Evolutionary conservation across 2,797 vertebrate species (phyloP).

Genomic region (Melanotaenia parkinsoni): DNA sequence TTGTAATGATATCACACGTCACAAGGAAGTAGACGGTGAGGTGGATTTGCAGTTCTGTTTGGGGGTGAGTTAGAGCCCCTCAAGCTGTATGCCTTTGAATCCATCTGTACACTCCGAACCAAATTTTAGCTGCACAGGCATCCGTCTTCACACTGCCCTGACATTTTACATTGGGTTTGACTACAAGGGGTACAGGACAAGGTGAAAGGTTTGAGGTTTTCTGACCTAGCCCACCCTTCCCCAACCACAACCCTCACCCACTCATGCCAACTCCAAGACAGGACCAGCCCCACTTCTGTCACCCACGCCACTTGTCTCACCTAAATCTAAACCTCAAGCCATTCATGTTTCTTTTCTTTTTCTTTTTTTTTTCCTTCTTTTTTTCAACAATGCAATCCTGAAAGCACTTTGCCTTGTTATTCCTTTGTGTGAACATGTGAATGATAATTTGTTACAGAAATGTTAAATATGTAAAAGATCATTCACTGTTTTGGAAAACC

Average conservation of each 20-base stretch:
- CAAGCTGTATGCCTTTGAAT: slow-evolving; percentile 74
- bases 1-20: slow-evolving; percentile 70
- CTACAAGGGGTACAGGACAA: slow-evolving; percentile 70
- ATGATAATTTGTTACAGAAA: slow-evolving; percentile 84
- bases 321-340: slow-evolving; percentile 82
- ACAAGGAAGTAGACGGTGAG: slow-evolving; percentile 35
- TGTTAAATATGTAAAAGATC: slow-evolving; percentile 88
- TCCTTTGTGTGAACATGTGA: slow-evolving; percentile 84
- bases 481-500: slow-evolving; percentile 87
- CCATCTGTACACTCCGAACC: slow-evolving; percentile 70
- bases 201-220: slow-evolving; percentile 81
- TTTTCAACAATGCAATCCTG: slow-evolving; percentile 87
- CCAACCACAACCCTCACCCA: slow-evolving; percentile 18
- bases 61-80: slow-evolving; percentile 61
- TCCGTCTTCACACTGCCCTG: slow-evolving; percentile 67
- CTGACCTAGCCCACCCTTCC: slow-evolving; percentile 53
- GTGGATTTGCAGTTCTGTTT: slow-evolving; percentile 70
- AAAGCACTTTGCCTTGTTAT: slow-evolving; percentile 88
- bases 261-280: slow-evolving; percentile 54
- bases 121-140: slow-evolving; percentile 67
- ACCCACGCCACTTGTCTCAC: slow-evolving; percentile 44
- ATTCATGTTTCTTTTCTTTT: slow-evolving; percentile 72
- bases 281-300: slow-evolving; percentile 57
- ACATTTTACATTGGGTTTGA: slow-evolving; percentile 64
- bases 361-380: slow-evolving; percentile 52